Evolutionary conservation across 2,797 vertebrate genomes (phyloP).

Genomic region (Cossypha polioptera): DNA sequence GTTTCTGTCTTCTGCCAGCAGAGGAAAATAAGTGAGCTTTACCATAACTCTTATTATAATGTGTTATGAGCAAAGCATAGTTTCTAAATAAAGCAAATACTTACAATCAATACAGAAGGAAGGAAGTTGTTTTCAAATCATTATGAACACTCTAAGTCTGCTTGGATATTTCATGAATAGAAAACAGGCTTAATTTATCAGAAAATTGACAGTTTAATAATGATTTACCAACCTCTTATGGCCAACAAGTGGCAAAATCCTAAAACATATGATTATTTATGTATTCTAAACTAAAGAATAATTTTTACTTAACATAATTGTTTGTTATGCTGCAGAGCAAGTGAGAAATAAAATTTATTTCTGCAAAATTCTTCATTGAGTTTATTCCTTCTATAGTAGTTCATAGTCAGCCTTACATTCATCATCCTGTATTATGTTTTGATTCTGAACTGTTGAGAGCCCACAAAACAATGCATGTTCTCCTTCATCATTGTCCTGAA

Average conservation of each 20-base stretch:
- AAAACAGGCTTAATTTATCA: not conserved
- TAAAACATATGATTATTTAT: not conserved
- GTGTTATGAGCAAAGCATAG: not conserved
- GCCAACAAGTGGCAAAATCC: not conserved
- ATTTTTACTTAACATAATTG: not conserved
- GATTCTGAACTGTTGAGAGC: not conserved
- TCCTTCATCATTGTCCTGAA: not conserved
- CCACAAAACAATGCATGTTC: not conserved
- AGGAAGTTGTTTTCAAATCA: not conserved
- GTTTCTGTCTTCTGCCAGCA: not conserved
- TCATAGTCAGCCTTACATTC: not conserved
- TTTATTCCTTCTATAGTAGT: not conserved
- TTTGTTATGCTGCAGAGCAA: not conserved
- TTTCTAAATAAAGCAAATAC: not conserved
- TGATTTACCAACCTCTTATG: not conserved
- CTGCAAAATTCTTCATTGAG: not conserved
- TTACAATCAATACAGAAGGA: not conserved
- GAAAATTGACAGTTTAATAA: not conserved
- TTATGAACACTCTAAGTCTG: not conserved
- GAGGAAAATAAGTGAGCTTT: not conserved
- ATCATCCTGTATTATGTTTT: not conserved
- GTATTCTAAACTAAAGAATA: not conserved
- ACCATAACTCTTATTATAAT: not conserved
- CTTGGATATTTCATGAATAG: not conserved
- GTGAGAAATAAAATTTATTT: not conserved